A percentile compares a stretch with the other conserved stretches of the same genome.
Evolutionary conservation across 2,888 invertebrate genomes (phyloP).

Genomic region (Branchipolynoe longqiensis): DNA sequence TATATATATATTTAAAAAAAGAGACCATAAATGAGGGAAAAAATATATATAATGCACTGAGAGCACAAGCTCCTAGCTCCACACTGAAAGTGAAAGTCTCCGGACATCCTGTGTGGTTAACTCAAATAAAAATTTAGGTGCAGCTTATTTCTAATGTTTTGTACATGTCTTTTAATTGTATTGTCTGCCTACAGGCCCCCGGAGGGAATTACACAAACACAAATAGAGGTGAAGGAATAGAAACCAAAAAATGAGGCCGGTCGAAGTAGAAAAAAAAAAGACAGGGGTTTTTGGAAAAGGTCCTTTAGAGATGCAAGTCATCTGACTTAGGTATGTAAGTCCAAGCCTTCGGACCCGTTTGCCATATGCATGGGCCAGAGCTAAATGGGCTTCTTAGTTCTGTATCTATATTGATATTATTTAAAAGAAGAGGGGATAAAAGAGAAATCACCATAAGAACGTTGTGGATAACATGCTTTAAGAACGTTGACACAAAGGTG

Average conservation of each 20-base stretch:
- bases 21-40: no score
- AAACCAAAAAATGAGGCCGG: no score
- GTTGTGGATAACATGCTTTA: not conserved
- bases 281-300: constrained; percentile 52
- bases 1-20: no score
- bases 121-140: no score
- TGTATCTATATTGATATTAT: constrained; percentile 4
- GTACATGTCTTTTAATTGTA: constrained; percentile 45
- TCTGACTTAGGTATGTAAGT: constrained; percentile 32
- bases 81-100: no score
- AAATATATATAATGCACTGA: no score
- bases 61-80: not conserved
- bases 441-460: not conserved
- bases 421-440: not conserved
- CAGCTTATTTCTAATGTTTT: constrained; percentile 32
- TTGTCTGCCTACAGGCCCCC: constrained; percentile 33
- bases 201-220: not conserved
- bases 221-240: not conserved
- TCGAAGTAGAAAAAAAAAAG: no score
- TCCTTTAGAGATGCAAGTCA: constrained; percentile 49
- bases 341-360: constrained; percentile 39
- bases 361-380: constrained; percentile 19
- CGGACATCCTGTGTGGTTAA: no score
- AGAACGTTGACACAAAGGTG: constrained; percentile 2
- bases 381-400: constrained; percentile 30